phyloP scores from a whole-genome alignment of 2,888 invertebrate species.

The Orthosia incerta region DNA sequence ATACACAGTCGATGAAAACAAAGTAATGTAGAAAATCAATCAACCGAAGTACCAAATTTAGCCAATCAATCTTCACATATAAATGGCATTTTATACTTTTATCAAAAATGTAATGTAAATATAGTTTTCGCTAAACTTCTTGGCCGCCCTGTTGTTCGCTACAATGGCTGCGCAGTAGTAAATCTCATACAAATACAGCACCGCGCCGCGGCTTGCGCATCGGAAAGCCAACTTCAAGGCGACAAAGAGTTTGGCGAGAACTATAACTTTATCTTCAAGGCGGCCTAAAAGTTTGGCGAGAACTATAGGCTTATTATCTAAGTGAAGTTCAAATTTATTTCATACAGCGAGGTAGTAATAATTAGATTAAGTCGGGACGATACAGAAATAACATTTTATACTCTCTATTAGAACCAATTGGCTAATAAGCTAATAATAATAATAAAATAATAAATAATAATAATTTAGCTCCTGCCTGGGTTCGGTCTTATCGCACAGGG shows the following conservation, averaged over 20 bases:
- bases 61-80: neutral
- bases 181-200: no score
- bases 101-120: neutral
- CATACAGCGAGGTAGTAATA: slow-evolving; percentile 10
- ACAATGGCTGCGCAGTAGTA: no score
- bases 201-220: no score
- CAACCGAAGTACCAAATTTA: neutral
- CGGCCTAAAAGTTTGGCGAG: no score
- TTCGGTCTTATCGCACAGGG: no score
- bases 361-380: slow-evolving; percentile 33
- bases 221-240: no score
- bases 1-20: neutral
- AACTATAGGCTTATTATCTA: neutral
- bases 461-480: no score
- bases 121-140: neutral
- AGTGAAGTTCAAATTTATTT: neutral
- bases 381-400: slow-evolving; percentile 26
- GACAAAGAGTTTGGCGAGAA: no score
- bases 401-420: slow-evolving; percentile 38
- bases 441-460: no score
- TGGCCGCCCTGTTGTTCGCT: no score
- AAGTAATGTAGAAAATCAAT: neutral
- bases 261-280: no score
- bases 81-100: neutral
- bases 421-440: no score